These are phyloP conservation scores for Orius insidiosus DNA, from an alignment of 1,140 invertebrate genomes.

Conservation along the genomic window DNA sequence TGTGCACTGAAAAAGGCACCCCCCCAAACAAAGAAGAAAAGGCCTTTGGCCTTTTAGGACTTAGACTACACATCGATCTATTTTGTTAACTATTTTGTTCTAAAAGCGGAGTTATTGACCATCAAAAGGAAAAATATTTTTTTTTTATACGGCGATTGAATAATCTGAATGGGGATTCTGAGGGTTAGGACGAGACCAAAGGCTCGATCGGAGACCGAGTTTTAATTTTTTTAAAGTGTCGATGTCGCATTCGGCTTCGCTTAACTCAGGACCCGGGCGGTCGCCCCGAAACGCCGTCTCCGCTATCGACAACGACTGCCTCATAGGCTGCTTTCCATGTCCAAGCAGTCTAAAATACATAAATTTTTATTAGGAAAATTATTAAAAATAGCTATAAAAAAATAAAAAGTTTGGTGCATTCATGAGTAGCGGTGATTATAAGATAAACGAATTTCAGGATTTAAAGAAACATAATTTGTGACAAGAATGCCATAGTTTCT, in stretches of 20 bases:
- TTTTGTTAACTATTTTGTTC: constrained; percentile 1
- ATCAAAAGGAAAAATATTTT: neutral
- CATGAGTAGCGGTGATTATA: too few species aligned
- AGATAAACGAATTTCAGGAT: too few species aligned
- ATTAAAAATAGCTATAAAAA: too few species aligned
- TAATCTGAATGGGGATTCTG: constrained; percentile 33
- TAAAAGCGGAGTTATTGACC: neutral
- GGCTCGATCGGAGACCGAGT: constrained; percentile 45
- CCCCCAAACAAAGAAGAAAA: neutral
- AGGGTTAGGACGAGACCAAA: constrained; percentile 43
- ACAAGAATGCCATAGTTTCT: too few species aligned
- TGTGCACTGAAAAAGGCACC: neutral
- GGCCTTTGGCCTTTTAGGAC: too few species aligned
- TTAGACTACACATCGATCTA: too few species aligned
- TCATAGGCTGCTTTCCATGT: constrained; percentile 38
- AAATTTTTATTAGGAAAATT: too few species aligned
- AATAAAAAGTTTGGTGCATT: too few species aligned
- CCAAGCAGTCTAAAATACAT: too few species aligned
- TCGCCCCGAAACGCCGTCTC: constrained; percentile 37
- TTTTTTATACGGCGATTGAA: constrained; percentile 42
- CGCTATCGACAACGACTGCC: constrained; percentile 39
- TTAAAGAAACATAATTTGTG: too few species aligned
- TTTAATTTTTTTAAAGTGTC: constrained; percentile 59
- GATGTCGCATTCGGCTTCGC: constrained; percentile 54
- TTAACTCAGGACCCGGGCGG: constrained; percentile 32